Evolutionary conservation across 2,888 invertebrate genomes (phyloP).

Genomic region (Stenotaenia linearis): DNA sequence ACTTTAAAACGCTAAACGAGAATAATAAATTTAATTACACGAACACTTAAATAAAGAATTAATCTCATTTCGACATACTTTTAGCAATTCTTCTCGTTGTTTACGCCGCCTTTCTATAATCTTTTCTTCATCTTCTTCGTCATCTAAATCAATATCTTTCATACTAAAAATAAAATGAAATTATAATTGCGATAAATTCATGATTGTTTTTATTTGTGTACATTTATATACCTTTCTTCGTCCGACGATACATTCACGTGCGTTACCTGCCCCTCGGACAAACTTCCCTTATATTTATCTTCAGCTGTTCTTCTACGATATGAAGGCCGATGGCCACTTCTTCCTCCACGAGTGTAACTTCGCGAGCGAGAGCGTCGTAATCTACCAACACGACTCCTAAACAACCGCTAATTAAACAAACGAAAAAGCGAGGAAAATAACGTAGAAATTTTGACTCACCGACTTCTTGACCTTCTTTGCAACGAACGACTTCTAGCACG

Average conservation of each 20-base stretch:
- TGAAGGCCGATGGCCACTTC: not conserved
- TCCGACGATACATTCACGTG: slow-evolving; percentile 51
- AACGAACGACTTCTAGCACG: not conserved
- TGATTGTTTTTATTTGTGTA: not conserved
- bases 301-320: slow-evolving; percentile 37
- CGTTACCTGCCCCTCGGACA: slow-evolving; percentile 70
- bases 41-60: not conserved
- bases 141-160: slow-evolving; percentile 66
- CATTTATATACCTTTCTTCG: slow-evolving; percentile 36
- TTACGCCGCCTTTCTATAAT: slow-evolving; percentile 83
- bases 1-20: slow-evolving; percentile 54
- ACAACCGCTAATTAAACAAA: not conserved
- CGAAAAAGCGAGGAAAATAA: not conserved
- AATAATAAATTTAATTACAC: slow-evolving; percentile 28
- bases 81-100: slow-evolving; percentile 78
- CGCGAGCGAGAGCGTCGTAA: not conserved
- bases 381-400: not conserved
- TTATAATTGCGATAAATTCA: not conserved
- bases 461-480: not conserved
- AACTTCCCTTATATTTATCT: slow-evolving; percentile 59
- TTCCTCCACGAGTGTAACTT: slow-evolving; percentile 24
- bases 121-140: slow-evolving; percentile 81
- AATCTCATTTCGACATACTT: slow-evolving; percentile 53
- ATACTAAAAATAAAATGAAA: slow-evolving; percentile 41
- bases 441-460: not conserved